phyloP scores from a whole-genome alignment of 23 tunicate species.

The Phallusia fumigata region DNA sequence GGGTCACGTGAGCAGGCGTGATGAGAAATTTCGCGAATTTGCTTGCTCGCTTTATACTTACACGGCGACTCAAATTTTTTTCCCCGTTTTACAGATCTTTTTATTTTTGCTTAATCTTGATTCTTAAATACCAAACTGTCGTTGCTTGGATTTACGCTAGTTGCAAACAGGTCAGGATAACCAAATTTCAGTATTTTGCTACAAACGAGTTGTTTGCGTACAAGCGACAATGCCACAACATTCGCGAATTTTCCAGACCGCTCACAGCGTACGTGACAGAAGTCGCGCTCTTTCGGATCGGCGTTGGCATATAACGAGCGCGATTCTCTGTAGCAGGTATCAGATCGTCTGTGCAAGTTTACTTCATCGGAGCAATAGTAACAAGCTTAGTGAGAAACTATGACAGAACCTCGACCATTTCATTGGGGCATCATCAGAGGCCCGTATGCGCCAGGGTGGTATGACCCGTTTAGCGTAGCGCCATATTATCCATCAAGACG shows the following conservation, averaged over 20 bases:
- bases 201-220: no score
- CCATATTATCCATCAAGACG: neutral
- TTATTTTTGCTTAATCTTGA: no score
- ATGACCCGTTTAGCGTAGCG: neutral
- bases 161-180: no score
- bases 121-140: no score
- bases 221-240: no score
- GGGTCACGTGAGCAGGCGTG: neutral
- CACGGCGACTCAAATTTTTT: neutral
- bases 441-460: neutral
- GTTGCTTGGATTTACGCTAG: no score
- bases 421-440: neutral
- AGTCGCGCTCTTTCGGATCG: neutral
- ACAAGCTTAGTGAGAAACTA: neutral
- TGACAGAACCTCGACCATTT: conserved; percentile 3
- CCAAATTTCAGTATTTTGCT: no score
- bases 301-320: neutral
- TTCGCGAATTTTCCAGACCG: neutral
- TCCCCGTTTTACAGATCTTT: no score
- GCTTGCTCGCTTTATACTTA: neutral
- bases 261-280: neutral
- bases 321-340: neutral
- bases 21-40: neutral
- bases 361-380: neutral
- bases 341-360: neutral